Percentiles rank a stretch among this genome's conserved stretches.
Conservation (phyloP, 2,797 vertebrate genomes). For the Calcarius lapponicus region DNA sequence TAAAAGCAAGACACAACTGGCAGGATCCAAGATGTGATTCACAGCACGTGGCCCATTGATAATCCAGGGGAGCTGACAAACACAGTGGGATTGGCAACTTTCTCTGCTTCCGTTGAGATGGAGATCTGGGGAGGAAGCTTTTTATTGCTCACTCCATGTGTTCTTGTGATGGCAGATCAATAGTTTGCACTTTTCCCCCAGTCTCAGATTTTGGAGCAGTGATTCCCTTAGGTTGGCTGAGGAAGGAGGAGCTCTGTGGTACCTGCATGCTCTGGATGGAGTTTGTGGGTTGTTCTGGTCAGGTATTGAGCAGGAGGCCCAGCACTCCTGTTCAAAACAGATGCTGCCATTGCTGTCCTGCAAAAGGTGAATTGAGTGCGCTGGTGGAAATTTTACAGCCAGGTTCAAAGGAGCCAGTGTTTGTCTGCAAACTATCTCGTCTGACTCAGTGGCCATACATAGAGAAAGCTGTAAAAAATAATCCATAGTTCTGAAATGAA, state of each 20-base stretch:
- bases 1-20: slow-evolving; percentile 38
- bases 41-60: neutral
- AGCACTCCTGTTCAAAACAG: neutral
- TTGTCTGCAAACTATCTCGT: neutral
- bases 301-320: neutral
- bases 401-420: neutral
- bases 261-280: neutral
- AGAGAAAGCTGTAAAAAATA: neutral
- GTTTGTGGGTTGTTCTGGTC: neutral
- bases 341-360: rapidly evolving
- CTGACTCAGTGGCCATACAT: neutral
- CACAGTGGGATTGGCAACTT: neutral
- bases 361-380: neutral
- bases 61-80: neutral
- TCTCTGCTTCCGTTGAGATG: neutral
- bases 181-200: neutral
- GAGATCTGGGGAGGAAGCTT: neutral
- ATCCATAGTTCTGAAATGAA: neutral
- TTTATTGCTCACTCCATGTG: neutral
- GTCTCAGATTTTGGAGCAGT: neutral
- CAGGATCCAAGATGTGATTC: neutral
- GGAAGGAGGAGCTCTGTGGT: neutral
- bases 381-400: neutral
- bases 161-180: neutral
- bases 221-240: neutral